phyloP scores from a whole-genome alignment of 2,888 invertebrate species.

The Tridacna crocea region DNA sequence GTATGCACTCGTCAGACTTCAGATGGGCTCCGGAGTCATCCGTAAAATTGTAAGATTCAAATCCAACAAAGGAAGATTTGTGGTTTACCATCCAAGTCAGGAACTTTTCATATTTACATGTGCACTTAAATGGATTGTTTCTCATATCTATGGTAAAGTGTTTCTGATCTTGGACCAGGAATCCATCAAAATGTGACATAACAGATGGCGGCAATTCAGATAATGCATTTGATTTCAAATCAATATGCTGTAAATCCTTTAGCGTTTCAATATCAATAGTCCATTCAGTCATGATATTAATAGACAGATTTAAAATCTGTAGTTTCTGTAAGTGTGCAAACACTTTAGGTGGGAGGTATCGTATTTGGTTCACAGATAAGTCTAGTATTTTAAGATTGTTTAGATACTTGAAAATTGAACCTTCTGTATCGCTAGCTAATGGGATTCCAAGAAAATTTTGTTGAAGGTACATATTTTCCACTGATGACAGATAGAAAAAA shows the following conservation, averaged over 20 bases:
- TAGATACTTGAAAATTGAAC: background rate
- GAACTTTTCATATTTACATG: slow-evolving; percentile 30
- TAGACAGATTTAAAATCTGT: slow-evolving; percentile 22
- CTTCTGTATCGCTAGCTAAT: background rate
- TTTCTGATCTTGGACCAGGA: background rate
- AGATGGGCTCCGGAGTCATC: background rate
- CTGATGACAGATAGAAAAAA: background rate
- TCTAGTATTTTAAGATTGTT: slow-evolving; percentile 22
- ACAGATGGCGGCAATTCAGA: background rate
- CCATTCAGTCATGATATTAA: slow-evolving; percentile 29
- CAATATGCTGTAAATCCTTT: background rate
- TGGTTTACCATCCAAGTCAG: slow-evolving; percentile 39
- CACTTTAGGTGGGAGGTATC: slow-evolving; percentile 5
- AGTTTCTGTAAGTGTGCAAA: slow-evolving; percentile 12
- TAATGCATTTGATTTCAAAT: background rate
- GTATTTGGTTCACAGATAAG: slow-evolving; percentile 35
- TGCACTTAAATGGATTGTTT: slow-evolving; percentile 31
- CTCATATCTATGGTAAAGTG: slow-evolving; percentile 31
- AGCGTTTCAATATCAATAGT: slow-evolving; percentile 6
- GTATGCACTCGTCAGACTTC: background rate
- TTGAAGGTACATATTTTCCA: background rate
- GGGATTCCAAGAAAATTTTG: slow-evolving; percentile 10
- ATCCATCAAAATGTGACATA: background rate
- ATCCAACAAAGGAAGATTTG: slow-evolving; percentile 16
- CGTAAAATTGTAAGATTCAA: slow-evolving; percentile 9